A percentile compares a stretch with the other conserved stretches of the same genome.
These are phyloP conservation scores for Tiliqua scincoides DNA, from an alignment of 2,113 vertebrate genomes.

Conservation along the genomic window DNA sequence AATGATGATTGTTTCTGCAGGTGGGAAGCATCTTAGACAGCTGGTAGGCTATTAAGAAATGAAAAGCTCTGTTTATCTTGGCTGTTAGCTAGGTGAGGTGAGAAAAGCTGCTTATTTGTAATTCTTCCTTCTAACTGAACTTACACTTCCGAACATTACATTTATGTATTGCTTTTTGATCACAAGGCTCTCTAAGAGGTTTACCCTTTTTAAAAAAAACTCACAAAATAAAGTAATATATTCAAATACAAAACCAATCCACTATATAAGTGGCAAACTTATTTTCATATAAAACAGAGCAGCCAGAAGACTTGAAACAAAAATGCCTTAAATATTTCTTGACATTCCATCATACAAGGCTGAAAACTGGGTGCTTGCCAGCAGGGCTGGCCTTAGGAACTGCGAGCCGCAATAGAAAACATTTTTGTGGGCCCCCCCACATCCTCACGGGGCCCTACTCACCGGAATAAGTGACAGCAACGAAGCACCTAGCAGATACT, in stretches of 20 bases:
- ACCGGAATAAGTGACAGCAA: too few relatives aligned
- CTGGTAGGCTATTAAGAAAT: not conserved
- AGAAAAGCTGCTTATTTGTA: conserved; percentile 4
- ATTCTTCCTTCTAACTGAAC: not conserved
- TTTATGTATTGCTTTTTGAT: not conserved
- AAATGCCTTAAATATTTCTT: not conserved
- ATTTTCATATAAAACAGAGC: not conserved
- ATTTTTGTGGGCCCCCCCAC: too few relatives aligned
- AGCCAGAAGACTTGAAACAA: not conserved
- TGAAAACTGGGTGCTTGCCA: not conserved
- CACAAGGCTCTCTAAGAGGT: not conserved
- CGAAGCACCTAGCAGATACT: not conserved
- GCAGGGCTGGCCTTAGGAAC: not conserved
- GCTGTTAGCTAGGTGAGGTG: not conserved
- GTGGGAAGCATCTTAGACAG: conserved; percentile 6
- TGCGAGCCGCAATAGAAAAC: too few relatives aligned
- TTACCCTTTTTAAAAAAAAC: not conserved
- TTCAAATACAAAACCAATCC: not conserved
- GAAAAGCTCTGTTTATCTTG: conserved; percentile 6
- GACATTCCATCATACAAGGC: not conserved
- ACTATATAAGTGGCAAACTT: not conserved
- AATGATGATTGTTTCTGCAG: too few relatives aligned
- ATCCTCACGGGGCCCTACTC: too few relatives aligned
- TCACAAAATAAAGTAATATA: not conserved
- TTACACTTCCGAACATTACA: not conserved